A percentile compares a stretch with the other conserved stretches of the same genome.
These are phyloP conservation scores for Xestia xanthographa DNA, from an alignment of 2,888 invertebrate species.

Conservation along the genomic window DNA sequence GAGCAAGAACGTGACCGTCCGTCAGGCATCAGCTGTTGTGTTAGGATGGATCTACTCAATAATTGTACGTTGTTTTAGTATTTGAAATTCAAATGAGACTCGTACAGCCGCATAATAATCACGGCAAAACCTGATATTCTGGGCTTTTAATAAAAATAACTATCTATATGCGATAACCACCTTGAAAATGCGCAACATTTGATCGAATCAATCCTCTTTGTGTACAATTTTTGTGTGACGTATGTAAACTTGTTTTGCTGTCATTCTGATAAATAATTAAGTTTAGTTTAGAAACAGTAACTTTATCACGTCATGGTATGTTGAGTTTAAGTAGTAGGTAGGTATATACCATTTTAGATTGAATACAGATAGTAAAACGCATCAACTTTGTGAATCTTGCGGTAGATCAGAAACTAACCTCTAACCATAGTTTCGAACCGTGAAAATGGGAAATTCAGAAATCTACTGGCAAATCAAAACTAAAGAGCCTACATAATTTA, in stretches of 20 bases:
- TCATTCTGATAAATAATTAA: constrained; percentile 8
- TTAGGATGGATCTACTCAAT: constrained; percentile 35
- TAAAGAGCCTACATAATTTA: neutral
- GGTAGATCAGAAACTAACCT: constrained; percentile 40
- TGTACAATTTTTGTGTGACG: constrained; percentile 48
- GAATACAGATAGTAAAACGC: constrained; percentile 9
- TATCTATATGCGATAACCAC: constrained; percentile 42
- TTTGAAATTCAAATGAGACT: constrained; percentile 66
- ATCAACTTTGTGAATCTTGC: constrained; percentile 44
- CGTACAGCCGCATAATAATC: constrained; percentile 44
- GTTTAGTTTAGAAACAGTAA: constrained; percentile 2
- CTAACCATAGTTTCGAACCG: neutral
- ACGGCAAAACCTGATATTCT: constrained; percentile 62
- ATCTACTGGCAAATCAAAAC: neutral
- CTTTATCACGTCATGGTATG: neutral
- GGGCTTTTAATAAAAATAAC: constrained; percentile 43
- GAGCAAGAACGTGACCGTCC: constrained; percentile 18
- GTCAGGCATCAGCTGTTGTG: constrained; percentile 51
- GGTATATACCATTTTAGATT: constrained; percentile 21
- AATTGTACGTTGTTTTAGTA: constrained; percentile 49
- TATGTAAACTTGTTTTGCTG: constrained; percentile 40
- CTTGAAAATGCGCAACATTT: constrained; percentile 51
- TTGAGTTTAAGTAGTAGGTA: neutral
- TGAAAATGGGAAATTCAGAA: constrained; percentile 15
- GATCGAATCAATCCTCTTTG: constrained; percentile 43